Evolutionary conservation across 2,113 vertebrate genomes (phyloP).

Genomic region (Pao palembangensis): DNA sequence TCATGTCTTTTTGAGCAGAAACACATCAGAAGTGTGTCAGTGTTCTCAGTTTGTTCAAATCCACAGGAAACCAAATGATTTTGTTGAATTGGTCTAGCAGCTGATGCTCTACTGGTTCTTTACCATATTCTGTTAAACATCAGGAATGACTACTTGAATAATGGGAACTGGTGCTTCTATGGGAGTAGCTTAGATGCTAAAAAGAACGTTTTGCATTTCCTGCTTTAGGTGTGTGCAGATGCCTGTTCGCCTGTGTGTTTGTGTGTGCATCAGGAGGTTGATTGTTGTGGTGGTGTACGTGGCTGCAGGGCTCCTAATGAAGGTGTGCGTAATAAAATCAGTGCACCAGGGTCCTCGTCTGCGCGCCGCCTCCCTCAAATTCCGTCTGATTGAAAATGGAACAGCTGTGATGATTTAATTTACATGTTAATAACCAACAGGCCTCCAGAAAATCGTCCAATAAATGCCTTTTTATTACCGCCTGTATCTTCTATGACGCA

Average conservation of each 20-base stretch:
- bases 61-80: too few relatives aligned
- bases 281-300: conserved; percentile 66
- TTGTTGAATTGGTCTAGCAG: too few relatives aligned
- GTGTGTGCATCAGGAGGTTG: conserved; percentile 63
- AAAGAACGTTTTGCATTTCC: conserved; percentile 30
- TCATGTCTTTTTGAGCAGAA: too few relatives aligned
- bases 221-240: conserved; percentile 20
- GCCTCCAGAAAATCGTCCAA: conserved; percentile 96
- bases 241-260: conserved; percentile 23
- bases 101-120: conserved; percentile 3
- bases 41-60: too few relatives aligned
- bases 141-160: conserved; percentile 7
- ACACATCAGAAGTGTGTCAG: too few relatives aligned
- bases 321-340: conserved; percentile 91
- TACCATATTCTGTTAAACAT: conserved; percentile 14
- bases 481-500: conserved; percentile 90
- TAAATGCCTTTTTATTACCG: conserved; percentile 98
- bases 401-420: conserved; percentile 99
- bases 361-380: conserved; percentile 82
- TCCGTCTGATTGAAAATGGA: conserved; percentile 98
- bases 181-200: conserved; percentile 27
- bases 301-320: conserved; percentile 82
- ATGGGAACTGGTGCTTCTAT: conserved; percentile 11
- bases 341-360: conserved; percentile 81
- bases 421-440: conserved; percentile 99